These are phyloP conservation scores for Clistopyga incitator DNA, from an alignment of 2,888 invertebrate genomes.

Conservation along the genomic window DNA sequence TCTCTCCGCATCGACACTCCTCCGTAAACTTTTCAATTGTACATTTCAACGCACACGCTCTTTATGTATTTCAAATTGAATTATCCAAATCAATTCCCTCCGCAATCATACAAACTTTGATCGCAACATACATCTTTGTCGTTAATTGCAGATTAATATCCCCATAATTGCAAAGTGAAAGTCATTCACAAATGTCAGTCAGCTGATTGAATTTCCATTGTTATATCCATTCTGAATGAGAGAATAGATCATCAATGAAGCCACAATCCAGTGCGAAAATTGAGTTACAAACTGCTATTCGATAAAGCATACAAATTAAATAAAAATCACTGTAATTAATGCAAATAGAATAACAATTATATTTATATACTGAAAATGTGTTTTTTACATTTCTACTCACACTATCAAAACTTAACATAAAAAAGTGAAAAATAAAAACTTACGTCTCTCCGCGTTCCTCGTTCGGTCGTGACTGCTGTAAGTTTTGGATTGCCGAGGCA, in stretches of 20 bases:
- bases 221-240: background rate
- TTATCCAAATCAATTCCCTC: background rate
- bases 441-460: constrained; percentile 52
- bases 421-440: constrained; percentile 13
- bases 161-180: background rate
- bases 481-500: constrained; percentile 65
- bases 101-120: background rate
- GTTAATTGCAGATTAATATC: background rate
- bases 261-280: background rate
- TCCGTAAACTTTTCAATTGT: constrained; percentile 18
- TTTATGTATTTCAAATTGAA: background rate
- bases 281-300: background rate
- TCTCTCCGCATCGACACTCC: constrained; percentile 18
- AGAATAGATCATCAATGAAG: background rate
- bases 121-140: no score
- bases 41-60: background rate
- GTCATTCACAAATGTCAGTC: background rate
- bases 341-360: no score
- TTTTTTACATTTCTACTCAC: no score
- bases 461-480: constrained; percentile 57
- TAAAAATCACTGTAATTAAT: no score
- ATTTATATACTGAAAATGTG: no score
- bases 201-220: background rate
- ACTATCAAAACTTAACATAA: no score
- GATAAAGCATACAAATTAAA: background rate